Evolutionary conservation across 2,113 vertebrate species (phyloP).

Genomic region (Bubalus kerabau): DNA sequence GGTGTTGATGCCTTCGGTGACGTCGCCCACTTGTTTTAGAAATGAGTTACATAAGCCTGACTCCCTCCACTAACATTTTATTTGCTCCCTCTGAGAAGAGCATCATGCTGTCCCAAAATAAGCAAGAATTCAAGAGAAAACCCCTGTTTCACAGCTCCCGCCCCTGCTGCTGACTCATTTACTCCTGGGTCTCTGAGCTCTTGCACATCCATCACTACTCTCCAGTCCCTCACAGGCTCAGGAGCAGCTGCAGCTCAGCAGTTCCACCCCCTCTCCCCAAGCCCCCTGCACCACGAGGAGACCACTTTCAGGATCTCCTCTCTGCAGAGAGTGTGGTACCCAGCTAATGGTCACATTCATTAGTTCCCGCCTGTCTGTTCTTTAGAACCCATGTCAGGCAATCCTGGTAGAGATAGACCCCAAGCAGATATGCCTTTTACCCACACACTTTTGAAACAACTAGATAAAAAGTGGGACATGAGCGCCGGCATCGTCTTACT

Average conservation of each 20-base stretch:
- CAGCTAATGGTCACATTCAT: background rate
- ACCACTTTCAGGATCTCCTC: background rate
- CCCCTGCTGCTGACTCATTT: constrained; percentile 61
- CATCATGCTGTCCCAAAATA: constrained; percentile 66
- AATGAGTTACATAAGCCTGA: constrained; percentile 52
- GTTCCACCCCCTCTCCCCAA: background rate
- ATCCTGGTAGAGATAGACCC: background rate
- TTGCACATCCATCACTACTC: constrained; percentile 36
- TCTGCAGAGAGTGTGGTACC: background rate
- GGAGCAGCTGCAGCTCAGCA: background rate
- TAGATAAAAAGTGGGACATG: background rate
- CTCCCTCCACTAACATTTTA: constrained; percentile 43
- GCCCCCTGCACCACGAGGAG: accelerated
- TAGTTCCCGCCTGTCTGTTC: background rate
- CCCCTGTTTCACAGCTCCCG: constrained; percentile 40
- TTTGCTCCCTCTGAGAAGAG: constrained; percentile 68
- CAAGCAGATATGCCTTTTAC: background rate
- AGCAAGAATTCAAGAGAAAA: constrained; percentile 68
- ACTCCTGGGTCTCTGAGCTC: constrained; percentile 43
- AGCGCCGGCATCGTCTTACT: no score
- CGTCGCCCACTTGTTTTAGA: constrained; percentile 66
- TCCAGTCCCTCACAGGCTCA: background rate
- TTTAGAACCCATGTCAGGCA: background rate
- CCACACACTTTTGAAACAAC: background rate
- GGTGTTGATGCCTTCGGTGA: constrained; percentile 56